phyloP scores from a whole-genome alignment of 2,113 vertebrate species.

The Rhodinocichla rosea region DNA sequence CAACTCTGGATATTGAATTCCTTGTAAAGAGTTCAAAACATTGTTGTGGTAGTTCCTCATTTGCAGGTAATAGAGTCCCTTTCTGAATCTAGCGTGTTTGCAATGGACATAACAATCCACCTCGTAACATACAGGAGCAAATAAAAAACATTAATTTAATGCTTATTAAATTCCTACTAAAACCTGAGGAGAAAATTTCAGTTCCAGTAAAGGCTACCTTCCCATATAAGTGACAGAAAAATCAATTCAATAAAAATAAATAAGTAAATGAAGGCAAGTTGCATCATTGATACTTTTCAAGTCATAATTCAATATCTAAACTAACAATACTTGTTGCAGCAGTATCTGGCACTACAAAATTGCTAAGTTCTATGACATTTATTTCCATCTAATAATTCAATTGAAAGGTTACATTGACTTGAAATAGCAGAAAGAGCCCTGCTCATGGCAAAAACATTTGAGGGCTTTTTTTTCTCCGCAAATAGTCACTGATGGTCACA shows the following conservation, averaged over 20 bases:
- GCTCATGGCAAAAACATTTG: neutral
- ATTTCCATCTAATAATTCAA: neutral
- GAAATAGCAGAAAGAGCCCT: neutral
- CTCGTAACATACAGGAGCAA: neutral
- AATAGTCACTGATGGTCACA: neutral
- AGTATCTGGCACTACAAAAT: neutral
- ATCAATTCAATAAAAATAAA: neutral
- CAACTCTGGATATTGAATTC: neutral
- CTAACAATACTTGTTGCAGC: neutral
- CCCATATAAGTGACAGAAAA: neutral
- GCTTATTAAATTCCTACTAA: neutral
- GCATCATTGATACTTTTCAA: neutral
- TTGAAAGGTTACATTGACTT: neutral
- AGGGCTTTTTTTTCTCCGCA: accelerated
- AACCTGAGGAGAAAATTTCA: neutral
- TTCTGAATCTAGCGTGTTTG: neutral
- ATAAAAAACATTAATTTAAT: neutral
- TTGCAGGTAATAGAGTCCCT: neutral
- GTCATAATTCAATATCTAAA: neutral
- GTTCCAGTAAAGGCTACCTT: neutral
- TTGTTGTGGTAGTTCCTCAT: neutral
- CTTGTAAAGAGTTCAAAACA: neutral
- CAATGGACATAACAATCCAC: neutral
- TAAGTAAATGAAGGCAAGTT: neutral
- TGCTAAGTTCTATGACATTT: neutral